These are phyloP conservation scores for Spea multiplicata DNA, from an alignment of 2,113 vertebrate genomes.

Conservation along the genomic window DNA sequence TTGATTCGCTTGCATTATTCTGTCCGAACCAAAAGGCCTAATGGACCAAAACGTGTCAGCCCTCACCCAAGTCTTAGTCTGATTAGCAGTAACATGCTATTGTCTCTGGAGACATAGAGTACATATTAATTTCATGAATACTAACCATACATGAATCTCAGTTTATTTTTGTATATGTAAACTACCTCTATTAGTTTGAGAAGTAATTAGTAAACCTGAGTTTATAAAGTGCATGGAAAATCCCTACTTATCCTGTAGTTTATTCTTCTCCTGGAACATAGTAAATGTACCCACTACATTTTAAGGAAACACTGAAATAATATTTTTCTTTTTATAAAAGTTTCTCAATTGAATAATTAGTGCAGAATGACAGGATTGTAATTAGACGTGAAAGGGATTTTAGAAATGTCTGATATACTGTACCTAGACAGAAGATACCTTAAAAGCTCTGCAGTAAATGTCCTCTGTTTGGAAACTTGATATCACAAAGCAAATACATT, in stretches of 20 bases:
- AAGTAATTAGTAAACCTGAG: too few relatives aligned
- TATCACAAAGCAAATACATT: background rate
- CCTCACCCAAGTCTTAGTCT: too few relatives aligned
- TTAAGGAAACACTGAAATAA: background rate
- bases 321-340: background rate
- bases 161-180: too few relatives aligned
- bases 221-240: background rate
- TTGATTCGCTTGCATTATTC: too few relatives aligned
- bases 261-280: background rate
- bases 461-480: background rate
- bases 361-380: conserved; percentile 11
- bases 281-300: background rate
- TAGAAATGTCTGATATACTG: conserved; percentile 1
- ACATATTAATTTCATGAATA: too few relatives aligned
- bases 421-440: background rate
- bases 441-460: conserved; percentile 2
- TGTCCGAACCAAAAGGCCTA: too few relatives aligned
- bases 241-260: background rate
- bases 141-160: too few relatives aligned
- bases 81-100: too few relatives aligned
- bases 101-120: too few relatives aligned
- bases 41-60: too few relatives aligned
- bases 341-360: background rate
- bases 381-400: background rate
- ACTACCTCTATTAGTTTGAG: too few relatives aligned